Base-by-base conservation (phyloP, 2,113 vertebrate species). In the Astur gentilis region DNA sequence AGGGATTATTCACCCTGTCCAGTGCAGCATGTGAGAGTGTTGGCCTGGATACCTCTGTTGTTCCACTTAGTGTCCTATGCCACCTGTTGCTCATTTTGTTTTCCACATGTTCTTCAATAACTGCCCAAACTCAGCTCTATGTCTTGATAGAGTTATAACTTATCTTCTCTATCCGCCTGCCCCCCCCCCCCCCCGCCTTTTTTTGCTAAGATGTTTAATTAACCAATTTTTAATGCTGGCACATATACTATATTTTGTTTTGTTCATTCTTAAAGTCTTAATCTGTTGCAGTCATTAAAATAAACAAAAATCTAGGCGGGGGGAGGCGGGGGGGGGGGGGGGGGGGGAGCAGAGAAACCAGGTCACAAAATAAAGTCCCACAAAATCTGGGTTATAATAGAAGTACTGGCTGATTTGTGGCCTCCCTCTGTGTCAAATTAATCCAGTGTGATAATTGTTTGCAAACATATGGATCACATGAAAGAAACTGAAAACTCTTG, bases 71-170 rank as follows among this genome's bases (percentile, higher is more conserved):
- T 64, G 73, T 50, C 42, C 66, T 55, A 20, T 54, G 50, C n/a
- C 70, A 95, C 70, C 61, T 71, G 72, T 85, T 75, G 61, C 82
- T 85, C 60, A 79, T 85, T 96, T 83, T 79, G 16, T 64, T 84
- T 91, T 75, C 73, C 57, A 72, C 11, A 4, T 49, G 20, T 80
- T 95, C 75, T 54, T 88, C 70, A 58, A 18, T 61, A 93, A 65
- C 16, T 70, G 11, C 58, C 23, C 83, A 83, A 45, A 55, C n/a
- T 83, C 40, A 34, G 32, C 13, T 67, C 45, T 72, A 7, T 16
- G 67, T 87, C 49, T 83, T 55, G 31, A 60, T 0, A 70, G 50
- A 82, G 17, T 44, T 26, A 38, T 32, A 64, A 52, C 13, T 72
- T 76, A 45, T 23, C 13, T 92, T 87, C 64, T 38, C 2, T n/a